Percentiles rank a stretch among this genome's conserved stretches.
Evolutionary conservation across 2,797 vertebrate species (phyloP).

Genomic region (Paratrypauchen microcephalus): DNA sequence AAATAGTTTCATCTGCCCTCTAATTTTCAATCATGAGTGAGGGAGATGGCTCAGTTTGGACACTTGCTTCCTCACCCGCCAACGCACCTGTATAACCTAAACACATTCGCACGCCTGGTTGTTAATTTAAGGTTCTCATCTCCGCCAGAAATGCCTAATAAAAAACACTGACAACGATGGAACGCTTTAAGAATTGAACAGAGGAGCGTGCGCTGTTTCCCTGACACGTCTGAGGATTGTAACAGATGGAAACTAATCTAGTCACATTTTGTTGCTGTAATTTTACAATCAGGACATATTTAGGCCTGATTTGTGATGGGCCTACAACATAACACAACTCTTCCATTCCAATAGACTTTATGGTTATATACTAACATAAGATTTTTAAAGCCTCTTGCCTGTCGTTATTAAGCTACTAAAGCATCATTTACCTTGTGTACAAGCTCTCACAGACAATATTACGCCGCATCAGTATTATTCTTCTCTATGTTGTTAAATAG

Average conservation of each 20-base stretch:
- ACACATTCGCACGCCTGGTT: too few relatives aligned
- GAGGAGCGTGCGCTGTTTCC: not conserved
- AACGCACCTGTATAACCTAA: too few relatives aligned
- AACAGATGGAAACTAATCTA: slow-evolving; percentile 1
- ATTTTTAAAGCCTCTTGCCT: slow-evolving; percentile 6
- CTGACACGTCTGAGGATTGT: not conserved
- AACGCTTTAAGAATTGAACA: not conserved
- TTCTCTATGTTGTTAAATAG: slow-evolving; percentile 27
- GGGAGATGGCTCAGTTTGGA: too few relatives aligned
- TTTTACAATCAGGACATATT: slow-evolving; percentile 1
- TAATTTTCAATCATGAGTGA: too few relatives aligned
- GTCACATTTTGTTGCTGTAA: not conserved
- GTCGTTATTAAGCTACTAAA: not conserved
- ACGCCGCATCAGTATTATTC: slow-evolving; percentile 16
- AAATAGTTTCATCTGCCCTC: too few relatives aligned
- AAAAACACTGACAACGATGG: not conserved
- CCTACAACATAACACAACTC: not conserved
- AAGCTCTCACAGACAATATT: slow-evolving; percentile 1
- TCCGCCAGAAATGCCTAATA: too few relatives aligned
- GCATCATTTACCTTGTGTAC: not conserved
- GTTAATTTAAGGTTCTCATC: too few relatives aligned
- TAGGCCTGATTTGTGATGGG: not conserved
- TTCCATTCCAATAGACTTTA: not conserved
- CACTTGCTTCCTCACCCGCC: too few relatives aligned
- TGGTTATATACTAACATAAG: not conserved